Conservation (phyloP, 2,797 vertebrate genomes). For the Propithecus deckenii region DNA sequence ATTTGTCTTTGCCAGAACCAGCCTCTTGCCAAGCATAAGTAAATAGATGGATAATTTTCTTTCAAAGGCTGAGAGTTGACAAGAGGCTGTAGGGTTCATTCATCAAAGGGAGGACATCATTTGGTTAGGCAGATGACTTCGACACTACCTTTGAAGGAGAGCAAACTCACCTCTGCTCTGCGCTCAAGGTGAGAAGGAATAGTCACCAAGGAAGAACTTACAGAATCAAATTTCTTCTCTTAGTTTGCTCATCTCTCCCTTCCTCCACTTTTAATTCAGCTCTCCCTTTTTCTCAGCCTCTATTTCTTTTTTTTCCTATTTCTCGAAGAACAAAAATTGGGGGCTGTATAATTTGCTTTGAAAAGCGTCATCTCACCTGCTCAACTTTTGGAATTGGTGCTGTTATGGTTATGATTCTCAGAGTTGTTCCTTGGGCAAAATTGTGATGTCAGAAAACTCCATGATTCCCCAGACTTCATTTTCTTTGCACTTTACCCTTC, state of each 20-base stretch:
- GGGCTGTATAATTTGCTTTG: not conserved
- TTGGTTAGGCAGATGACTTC: not conserved
- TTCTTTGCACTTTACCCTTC: constrained; percentile 41
- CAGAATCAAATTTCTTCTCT: not conserved
- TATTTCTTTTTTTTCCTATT: not conserved
- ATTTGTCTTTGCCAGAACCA: constrained; percentile 48
- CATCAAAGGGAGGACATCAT: not conserved
- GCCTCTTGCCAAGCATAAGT: constrained; percentile 18
- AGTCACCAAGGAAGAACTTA: not conserved
- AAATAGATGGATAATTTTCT: constrained; percentile 39
- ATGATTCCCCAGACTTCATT: not conserved
- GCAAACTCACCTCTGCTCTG: not conserved
- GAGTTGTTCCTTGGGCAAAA: constrained; percentile 37
- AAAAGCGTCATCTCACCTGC: not conserved
- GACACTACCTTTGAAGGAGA: not conserved
- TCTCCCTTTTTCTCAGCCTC: not conserved
- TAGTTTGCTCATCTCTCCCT: not conserved
- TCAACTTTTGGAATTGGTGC: not conserved
- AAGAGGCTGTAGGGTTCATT: constrained; percentile 1
- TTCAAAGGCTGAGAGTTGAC: constrained; percentile 31
- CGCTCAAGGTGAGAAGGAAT: not conserved
- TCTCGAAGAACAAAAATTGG: constrained; percentile 18
- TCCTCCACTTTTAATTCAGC: not conserved
- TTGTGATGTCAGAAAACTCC: constrained; percentile 24
- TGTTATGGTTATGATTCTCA: not conserved